Evolutionary conservation across 2,888 invertebrate species (phyloP), one percentile per base, ranked within the genome.

Genomic region (Thecophora atra): DNA sequence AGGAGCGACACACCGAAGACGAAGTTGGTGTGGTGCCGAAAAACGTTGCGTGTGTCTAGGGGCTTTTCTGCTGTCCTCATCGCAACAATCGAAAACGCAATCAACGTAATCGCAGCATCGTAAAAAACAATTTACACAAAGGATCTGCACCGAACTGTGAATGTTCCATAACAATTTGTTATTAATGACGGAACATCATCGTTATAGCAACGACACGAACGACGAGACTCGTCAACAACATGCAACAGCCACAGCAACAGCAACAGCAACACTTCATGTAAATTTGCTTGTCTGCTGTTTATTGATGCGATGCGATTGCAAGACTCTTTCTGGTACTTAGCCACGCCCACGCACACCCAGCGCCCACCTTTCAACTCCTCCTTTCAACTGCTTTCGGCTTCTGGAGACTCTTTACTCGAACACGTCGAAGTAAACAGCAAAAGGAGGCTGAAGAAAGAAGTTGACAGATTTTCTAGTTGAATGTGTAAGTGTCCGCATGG

Each of bases 121-220:
- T 58, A 58, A 58, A 58, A 58, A 28, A 26, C 24, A 26, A 54
- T 54, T 28, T 17, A 58, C 17, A 58, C 58, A 28, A 54, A 54
- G 24, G 28, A 28, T 13, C 28, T 58, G 15, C 6, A 37, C 58
- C 15, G 26, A 28, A 58, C 28, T 58, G 58, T 58, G 28, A 58
- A 58, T 58, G 28, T 58, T 58, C 28, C 28, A 58, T 58, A 28
- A 58, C 58, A 28, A 28, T 58, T 58, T 17, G 54, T 58, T 24
- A 58, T 58, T 58, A 58, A 58, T 13, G 58, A 58, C 28, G 26
- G 13, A 54, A 58, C 58, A 58, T 58, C 15, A 58, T 28, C 28
- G 28, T 58, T 24, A 56, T 24, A 56, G 24, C 21, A 56, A 56
- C 56, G 24, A n/a, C 56, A 56, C 15, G n/a, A 56, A 5, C 26